Evolutionary conservation across 1,140 invertebrate genomes (phyloP), one percentile per base, ranked within the genome.

Genomic region (Anoplophora glabripennis): DNA sequence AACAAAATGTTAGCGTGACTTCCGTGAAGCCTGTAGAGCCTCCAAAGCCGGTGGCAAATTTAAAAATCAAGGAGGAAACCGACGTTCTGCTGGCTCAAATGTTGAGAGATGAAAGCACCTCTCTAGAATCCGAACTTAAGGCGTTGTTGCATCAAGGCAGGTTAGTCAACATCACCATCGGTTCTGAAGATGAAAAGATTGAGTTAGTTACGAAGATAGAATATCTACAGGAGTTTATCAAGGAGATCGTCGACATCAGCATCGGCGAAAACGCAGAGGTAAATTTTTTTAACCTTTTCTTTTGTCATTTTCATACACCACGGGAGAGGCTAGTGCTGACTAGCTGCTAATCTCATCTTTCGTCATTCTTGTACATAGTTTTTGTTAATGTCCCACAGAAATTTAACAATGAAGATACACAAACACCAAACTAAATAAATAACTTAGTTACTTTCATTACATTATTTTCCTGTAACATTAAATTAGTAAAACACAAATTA

Each of bases 51-150:
- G 37, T 36, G 12, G 34, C 51, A 8, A 44, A 57, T 42, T 34
- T 37, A 12, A 36, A 62, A 28, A 10, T 46, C 3, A 64, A 67
- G 52, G 47, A 53, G 11, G 68, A 68, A 52, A 62, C 55, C n/a
- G 75, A 76, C 53, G 69, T 72, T 15, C 49, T 72, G n/a, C 64
- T 73, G 37, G 56, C 63, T 3, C 47, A 74, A 56, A 64, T 72
- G 53, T 68, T 78, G 70, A 59, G 67, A 77, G 53, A 81, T 67
- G 80, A 89, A 79, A 83, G 86, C 1, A 75, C 79, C 18, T 78
- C 82, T 40, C 86, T 89, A 67, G 80, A 84, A 62, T 72, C 76
- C 56, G 86, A 89, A 67, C 64, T 89, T 1, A 77, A 79, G 58
- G 78, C 81, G 38, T 79, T 88, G 55, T 74, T 82, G 51, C 70